phyloP scores from a whole-genome alignment of 92 coral and sea anemone species.

The Epizoanthus ramosus region DNA sequence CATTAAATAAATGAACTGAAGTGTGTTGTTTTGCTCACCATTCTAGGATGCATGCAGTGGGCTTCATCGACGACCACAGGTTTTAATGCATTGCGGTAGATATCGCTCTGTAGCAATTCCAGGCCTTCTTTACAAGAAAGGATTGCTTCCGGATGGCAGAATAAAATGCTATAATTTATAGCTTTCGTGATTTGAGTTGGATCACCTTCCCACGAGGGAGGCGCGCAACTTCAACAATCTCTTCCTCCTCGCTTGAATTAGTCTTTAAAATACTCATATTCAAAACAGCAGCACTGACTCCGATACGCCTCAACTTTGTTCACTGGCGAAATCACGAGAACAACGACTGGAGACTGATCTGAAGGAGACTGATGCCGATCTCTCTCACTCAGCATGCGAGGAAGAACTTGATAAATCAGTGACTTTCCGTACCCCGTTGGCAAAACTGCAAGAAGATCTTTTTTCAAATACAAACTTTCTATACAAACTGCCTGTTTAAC shows the following conservation, averaged over 20 bases:
- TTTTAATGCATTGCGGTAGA: slow-evolving; percentile 23
- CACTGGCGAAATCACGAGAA: slow-evolving; percentile 46
- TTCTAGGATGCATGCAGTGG: slow-evolving; percentile 50
- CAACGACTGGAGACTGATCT: background rate
- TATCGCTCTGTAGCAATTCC: slow-evolving; percentile 25
- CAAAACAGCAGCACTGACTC: slow-evolving; percentile 35
- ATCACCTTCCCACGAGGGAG: too few relatives aligned
- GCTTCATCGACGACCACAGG: slow-evolving; percentile 44
- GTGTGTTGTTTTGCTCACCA: slow-evolving; percentile 21
- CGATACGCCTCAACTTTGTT: slow-evolving; percentile 22
- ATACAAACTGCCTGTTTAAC: slow-evolving; percentile 54
- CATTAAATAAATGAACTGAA: too few relatives aligned
- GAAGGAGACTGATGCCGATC: slow-evolving; percentile 4
- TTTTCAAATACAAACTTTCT: slow-evolving; percentile 22
- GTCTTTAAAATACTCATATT: background rate
- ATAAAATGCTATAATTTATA: too few relatives aligned
- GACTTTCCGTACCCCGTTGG: slow-evolving; percentile 64
- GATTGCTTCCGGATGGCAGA: slow-evolving; percentile 36
- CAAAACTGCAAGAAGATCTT: slow-evolving; percentile 46
- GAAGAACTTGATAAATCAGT: slow-evolving; percentile 43
- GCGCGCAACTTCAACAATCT: background rate
- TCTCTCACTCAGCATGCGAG: slow-evolving; percentile 44
- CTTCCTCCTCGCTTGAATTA: background rate
- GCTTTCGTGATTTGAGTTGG: too few relatives aligned
- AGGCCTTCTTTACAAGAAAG: slow-evolving; percentile 32